These are phyloP conservation scores for Chouioia cunea DNA, from an alignment of 2,888 invertebrate genomes.

Conservation along the genomic window DNA sequence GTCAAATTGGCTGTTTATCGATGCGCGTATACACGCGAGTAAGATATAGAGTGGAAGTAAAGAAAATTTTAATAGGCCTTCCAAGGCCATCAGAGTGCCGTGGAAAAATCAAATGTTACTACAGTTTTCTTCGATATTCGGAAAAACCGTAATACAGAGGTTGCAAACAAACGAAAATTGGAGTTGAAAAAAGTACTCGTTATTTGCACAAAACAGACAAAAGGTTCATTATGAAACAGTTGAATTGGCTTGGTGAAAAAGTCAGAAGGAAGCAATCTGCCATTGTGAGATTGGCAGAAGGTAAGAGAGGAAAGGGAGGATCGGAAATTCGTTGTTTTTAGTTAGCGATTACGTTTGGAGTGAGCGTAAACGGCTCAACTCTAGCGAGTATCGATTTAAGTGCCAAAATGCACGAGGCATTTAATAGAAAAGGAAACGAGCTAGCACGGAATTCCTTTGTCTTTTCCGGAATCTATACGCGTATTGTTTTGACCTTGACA, in stretches of 20 bases:
- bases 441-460: no score
- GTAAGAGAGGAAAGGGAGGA: background rate
- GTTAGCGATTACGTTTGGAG: slow-evolving; percentile 21
- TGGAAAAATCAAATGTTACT: no score
- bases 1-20: slow-evolving; percentile 16
- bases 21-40: background rate
- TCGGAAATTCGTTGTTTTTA: background rate
- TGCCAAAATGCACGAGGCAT: no score
- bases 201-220: background rate
- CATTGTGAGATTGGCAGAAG: slow-evolving; percentile 19
- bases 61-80: background rate
- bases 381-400: no score
- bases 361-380: background rate
- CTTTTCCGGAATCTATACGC: background rate
- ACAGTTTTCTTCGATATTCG: no score
- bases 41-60: background rate
- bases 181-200: background rate
- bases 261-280: background rate
- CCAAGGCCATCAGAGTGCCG: no score
- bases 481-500: no score
- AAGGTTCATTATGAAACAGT: slow-evolving; percentile 2
- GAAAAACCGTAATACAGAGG: no score
- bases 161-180: no score
- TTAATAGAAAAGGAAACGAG: no score
- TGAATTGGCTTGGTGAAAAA: slow-evolving; percentile 8